Base-by-base conservation (phyloP, 2,888 invertebrate genomes). In the Aelia acuminata region DNA sequence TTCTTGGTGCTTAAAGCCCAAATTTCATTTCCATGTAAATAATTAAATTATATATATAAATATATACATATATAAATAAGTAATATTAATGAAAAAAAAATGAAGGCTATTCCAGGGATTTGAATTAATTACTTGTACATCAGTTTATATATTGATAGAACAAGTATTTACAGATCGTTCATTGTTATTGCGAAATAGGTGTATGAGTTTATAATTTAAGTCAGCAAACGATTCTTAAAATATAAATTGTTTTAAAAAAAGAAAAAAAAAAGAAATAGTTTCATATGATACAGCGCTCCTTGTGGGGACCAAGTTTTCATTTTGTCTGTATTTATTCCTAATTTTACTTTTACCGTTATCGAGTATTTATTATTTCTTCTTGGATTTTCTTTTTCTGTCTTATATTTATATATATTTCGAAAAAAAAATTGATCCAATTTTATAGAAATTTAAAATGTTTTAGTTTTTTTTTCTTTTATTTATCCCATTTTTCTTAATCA, bases 201-300 rank as follows among this genome's bases (percentile, higher is more conserved):
- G 43, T 43, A 43, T 80, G 43, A 89, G 89, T 89, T 89, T 89
- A 88, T 89, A 89, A 88, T 84, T 89, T 89, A 89, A 89, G 89
- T 86, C 89, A 89, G 86, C 86, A 89, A 47, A 47, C 88, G 89
- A 86, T 89, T 89, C 89, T 89, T 89, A 86, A 89, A 89, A 89
- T 89, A 89, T 89, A 89, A 85, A 89, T 88, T 89, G 89, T 89
- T 89, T 85, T 88, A 89, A 89, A 89, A 80, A 43, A 80, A 22
- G 22, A 80, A 43, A 43, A 80, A 80, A 31, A 43, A 80, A 80
- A 80, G 43, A 80, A 80, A 80, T 80, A 80, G 80, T 80, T 80
- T 80, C 80, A 43, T 80, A 80, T 43, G 43, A 43, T 13, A 80
- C n/a, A 70, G 63, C 63, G 63, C 63, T 47, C 80, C 80, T 39